Evolutionary conservation across 1,140 invertebrate genomes (phyloP), one percentile per base, ranked within the genome.

Genomic region (Drosophila equinoxialis): DNA sequence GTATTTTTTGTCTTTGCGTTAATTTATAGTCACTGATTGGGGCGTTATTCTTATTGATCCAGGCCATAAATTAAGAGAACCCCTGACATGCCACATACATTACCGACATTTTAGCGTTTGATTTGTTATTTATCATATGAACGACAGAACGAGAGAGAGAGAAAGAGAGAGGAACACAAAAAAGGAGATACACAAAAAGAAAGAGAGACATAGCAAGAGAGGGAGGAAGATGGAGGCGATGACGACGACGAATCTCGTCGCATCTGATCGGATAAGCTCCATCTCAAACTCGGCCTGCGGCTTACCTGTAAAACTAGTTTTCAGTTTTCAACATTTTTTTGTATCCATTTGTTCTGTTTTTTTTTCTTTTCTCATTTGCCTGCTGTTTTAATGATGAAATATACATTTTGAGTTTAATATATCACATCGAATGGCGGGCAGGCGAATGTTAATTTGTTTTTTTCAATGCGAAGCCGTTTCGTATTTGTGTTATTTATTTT

Each of bases 11-110:
- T 87, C 81, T 90, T 77, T 90, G 85, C 78, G 79, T 86, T 90
- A 90, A 91, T 91, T 91, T 91, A 91, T 91, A 80, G 89, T 91
- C 90, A 85, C 85, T 91, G 89, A 91, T 91, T 91, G 89, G 89
- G 89, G 89, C 89, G 89, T 91, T 91, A 91, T 91, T 91, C 89
- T 91, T 91, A 91, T 91, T 91, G 89, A 91, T 91, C 89, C 89
- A 91, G 89, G 89, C 86, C 90, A 91, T 91, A 91, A 91, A 91
- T 91, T 91, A 83, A 71, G 78, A 79, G 79, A 90, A 70, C 71
- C 90, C 73, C 90, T 91, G 90, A 91, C 90, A 85, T 76, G 79
- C 74, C 81, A 90, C 85, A 91, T 91, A 90, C 81, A 91, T 91
- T 91, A 91, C 76, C 79, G 79, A 91, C 89, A 91, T 91, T 89